phyloP scores from a whole-genome alignment of 2,113 vertebrate species.

The Erinaceus europaeus region DNA sequence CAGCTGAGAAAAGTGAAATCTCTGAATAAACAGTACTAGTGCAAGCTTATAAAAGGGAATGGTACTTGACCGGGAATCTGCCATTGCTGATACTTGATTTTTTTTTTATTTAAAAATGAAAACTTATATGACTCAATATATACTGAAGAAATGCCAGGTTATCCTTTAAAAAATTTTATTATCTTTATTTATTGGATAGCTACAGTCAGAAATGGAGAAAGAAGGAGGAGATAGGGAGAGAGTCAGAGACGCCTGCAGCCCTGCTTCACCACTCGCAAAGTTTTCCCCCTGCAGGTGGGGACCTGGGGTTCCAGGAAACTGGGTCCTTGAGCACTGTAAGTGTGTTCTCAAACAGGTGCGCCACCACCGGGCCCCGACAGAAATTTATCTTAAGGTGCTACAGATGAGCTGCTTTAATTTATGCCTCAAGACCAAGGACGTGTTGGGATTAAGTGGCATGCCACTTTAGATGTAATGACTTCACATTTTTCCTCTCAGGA shows the following conservation, averaged over 20 bases:
- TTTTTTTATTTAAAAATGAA: slow-evolving; percentile 11
- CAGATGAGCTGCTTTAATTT: background rate
- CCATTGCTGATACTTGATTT: background rate
- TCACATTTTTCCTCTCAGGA: background rate
- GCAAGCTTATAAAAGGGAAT: background rate
- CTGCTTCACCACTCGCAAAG: no score
- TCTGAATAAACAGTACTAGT: background rate
- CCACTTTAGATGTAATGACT: background rate
- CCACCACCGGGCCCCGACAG: no score
- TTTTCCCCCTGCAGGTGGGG: no score
- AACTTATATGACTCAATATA: background rate
- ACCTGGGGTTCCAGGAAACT: no score
- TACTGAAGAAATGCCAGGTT: no score
- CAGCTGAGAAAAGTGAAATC: background rate
- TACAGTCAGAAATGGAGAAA: no score
- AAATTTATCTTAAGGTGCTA: background rate
- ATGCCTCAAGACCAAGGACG: background rate
- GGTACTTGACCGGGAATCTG: background rate
- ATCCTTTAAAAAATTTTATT: no score
- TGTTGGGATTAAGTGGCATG: background rate
- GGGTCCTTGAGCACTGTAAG: no score
- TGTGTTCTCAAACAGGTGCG: no score
- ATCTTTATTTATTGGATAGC: no score
- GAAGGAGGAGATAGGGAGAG: no score
- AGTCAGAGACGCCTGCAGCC: no score